Conservation (phyloP, 2,888 invertebrate species). For the Merodon equestris region DNA sequence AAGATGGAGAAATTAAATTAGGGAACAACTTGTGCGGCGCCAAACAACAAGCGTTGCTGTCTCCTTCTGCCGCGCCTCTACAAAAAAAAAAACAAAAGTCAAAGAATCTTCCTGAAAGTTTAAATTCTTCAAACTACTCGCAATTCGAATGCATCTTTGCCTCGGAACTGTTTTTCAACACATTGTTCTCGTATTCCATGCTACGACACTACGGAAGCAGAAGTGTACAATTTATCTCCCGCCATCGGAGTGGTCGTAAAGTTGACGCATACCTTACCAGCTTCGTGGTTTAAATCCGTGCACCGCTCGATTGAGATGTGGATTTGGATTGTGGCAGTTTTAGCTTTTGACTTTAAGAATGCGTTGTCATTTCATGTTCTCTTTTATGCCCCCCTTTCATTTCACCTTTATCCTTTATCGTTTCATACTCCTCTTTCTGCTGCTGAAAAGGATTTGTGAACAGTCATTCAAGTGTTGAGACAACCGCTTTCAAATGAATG, state of each 20-base stretch:
- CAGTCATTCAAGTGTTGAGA: not conserved
- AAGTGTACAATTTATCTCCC: slow-evolving; percentile 52
- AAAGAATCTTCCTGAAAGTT: slow-evolving; percentile 34
- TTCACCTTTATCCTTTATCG: too few species aligned
- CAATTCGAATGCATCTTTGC: not conserved
- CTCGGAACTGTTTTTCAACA: slow-evolving; percentile 11
- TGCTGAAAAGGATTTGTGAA: too few species aligned
- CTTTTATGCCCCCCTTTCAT: too few species aligned
- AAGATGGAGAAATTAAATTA: slow-evolving; percentile 67
- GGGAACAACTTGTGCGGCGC: slow-evolving; percentile 58
- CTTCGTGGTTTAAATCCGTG: slow-evolving; percentile 35
- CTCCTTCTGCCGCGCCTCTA: not conserved
- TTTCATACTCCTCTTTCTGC: too few species aligned
- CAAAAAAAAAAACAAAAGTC: not conserved
- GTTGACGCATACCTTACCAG: slow-evolving; percentile 13
- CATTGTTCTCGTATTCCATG: not conserved
- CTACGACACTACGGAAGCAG: slow-evolving; percentile 11
- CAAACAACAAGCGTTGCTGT: slow-evolving; percentile 29
- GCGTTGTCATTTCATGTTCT: too few species aligned
- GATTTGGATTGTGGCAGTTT: slow-evolving; percentile 14
- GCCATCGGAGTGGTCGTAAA: slow-evolving; percentile 29
- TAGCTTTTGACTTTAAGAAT: slow-evolving; percentile 20
- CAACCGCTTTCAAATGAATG: not conserved
- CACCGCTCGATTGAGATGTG: slow-evolving; percentile 27
- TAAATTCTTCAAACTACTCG: slow-evolving; percentile 10